Base-by-base conservation (phyloP, 2,797 vertebrate species). In the Scyliorhinus canicula region DNA sequence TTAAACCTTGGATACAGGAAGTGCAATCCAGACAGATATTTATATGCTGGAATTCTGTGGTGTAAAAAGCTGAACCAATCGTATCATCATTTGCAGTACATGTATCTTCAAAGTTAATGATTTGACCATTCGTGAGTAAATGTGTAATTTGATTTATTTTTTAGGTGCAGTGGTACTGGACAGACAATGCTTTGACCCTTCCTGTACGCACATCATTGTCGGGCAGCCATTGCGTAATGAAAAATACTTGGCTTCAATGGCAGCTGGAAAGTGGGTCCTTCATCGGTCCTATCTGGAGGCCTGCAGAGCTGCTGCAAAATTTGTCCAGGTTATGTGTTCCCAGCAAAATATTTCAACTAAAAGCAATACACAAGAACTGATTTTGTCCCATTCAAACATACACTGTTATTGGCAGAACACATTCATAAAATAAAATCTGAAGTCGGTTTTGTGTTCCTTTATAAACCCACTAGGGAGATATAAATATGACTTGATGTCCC, bases 181-280 rank as follows among this genome's bases (percentile, higher is more conserved):
- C 96, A 99, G 98, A 95, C 99, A 99, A 96, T 98, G 98, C 95
- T 99, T 99, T 95, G 99, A 99, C 96, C 97, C 98, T 12, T 98
- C 96, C 95, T 99, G 99, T 96, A 98, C 99, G 1, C 99, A 99
- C 96, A 99, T 99, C 95, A 97, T 99, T 69, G 99, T 99, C 90
- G 99, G 99, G 52, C 98, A 98, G 95, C 99, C 99, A 1, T 98
- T 99, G 95, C 98, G 99, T 2, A 99, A 99, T 26, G 99, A 99
- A 95, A 99, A 99, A 95, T 99, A 99, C 96, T 96, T 99, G 96
- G 99, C 99, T 9, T 98, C 99, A 0, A 98, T 99, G 98, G 99
- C 99, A 19, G 98, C 99, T 0, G 99, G 99, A 0, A 99, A 99
- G 95, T 99, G 99, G 99, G 98, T 99, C 95, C 98, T 99, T 74